Conservation (phyloP, 2,113 vertebrate genomes). For the Lanius ludovicianus region DNA sequence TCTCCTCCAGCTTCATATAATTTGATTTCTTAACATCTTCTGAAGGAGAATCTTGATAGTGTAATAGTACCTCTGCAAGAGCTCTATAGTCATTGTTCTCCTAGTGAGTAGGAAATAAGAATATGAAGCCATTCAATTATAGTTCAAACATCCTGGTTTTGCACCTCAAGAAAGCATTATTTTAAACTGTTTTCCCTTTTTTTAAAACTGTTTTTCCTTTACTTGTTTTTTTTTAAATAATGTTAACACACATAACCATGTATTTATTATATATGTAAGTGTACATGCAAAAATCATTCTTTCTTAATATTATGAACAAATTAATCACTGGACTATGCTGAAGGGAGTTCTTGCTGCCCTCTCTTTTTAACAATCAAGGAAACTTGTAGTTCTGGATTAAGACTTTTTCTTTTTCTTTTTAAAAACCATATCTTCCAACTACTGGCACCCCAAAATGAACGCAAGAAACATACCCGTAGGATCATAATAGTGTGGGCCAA, state of each 20-base stretch:
- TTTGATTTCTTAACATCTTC: background rate
- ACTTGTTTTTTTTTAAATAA: background rate
- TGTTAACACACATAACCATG: fast-evolving
- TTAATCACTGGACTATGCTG: background rate
- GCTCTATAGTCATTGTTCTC: background rate
- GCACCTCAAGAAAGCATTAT: background rate
- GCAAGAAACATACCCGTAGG: background rate
- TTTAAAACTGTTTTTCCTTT: background rate
- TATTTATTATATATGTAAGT: background rate
- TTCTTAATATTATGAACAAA: background rate
- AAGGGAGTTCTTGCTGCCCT: background rate
- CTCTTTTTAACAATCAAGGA: background rate
- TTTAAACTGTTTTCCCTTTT: background rate
- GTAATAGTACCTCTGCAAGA: background rate
- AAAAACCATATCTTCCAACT: background rate
- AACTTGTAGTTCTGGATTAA: background rate
- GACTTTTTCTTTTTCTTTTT: background rate
- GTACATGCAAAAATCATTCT: background rate
- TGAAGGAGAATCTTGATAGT: background rate
- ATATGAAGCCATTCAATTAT: background rate
- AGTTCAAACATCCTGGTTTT: background rate
- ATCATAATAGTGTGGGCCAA: slow-evolving; percentile 5
- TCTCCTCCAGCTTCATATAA: background rate
- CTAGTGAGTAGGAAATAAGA: background rate
- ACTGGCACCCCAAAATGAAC: background rate